Evolutionary conservation across 2,797 vertebrate genomes (phyloP).

Genomic region (Amphiprion clarkii): DNA sequence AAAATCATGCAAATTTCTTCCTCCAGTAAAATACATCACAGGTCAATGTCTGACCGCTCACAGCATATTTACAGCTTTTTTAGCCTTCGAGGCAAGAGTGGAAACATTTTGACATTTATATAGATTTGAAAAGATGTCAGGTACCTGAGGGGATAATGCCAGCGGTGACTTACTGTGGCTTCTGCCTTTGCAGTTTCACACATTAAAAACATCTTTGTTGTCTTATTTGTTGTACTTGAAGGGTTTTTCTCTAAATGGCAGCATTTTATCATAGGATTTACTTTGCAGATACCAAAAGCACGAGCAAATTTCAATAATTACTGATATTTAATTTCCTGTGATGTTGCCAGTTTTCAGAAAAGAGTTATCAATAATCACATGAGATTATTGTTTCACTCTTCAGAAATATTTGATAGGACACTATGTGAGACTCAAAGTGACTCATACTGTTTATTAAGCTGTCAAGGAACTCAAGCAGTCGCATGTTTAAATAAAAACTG

Average conservation of each 20-base stretch:
- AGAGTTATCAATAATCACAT: background rate
- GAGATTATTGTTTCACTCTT: constrained; percentile 13
- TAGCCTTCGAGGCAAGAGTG: constrained; percentile 50
- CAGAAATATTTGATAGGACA: constrained; percentile 10
- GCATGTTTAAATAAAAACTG: constrained; percentile 4
- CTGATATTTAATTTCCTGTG: background rate
- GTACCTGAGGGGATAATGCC: constrained; percentile 54
- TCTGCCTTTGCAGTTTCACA: constrained; percentile 63
- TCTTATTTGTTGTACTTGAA: constrained; percentile 40
- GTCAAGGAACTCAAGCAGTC: constrained; percentile 32
- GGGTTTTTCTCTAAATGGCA: constrained; percentile 27
- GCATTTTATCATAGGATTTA: background rate
- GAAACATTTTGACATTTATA: constrained; percentile 69
- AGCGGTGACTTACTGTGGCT: constrained; percentile 59
- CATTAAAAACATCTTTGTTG: constrained; percentile 56
- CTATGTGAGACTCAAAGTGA: constrained; percentile 30
- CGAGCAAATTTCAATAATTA: background rate
- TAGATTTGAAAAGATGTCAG: constrained; percentile 65
- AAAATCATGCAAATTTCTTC: constrained; percentile 17
- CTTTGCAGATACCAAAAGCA: background rate
- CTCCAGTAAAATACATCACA: constrained; percentile 42
- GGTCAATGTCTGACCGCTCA: constrained; percentile 44
- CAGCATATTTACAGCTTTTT: constrained; percentile 58
- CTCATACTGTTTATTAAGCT: constrained; percentile 45
- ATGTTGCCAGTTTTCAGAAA: constrained; percentile 7